Evolutionary conservation across 2,113 vertebrate species (phyloP), one percentile per base, ranked within the genome.

Genomic region (Gavialis gangeticus): DNA sequence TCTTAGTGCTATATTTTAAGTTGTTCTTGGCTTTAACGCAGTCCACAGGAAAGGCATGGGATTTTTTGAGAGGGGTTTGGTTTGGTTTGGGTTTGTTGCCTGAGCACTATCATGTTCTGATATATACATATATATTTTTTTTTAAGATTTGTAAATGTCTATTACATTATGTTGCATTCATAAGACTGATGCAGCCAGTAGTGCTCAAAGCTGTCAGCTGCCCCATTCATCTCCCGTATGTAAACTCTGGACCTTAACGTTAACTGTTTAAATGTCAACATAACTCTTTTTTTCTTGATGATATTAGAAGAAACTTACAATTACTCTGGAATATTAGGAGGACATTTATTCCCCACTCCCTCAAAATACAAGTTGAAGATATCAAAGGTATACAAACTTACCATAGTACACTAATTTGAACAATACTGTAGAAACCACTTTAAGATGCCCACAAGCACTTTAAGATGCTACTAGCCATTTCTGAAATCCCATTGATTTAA

Each of bases 1-100:
- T 81, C 1, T 0, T 55, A 71, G 18, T 0, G 0, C 22, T 0
- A 0, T 79, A 4, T 62, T 87, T 79, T 87, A 17, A 22, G 62
- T 89, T 66, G 2, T 71, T 88, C 37, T 59, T 13, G 46, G 37
- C 46, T 66, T 75, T 60, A 17, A 22, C 85, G 7, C 46, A 46
- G 46, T 46, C 46, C 46, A 46, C 46, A 46, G 46, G 46, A 9
- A 46, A 46, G 46, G 6, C 46, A 46, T 46, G 46, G 46, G 9
- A 46, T 46, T 46, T 46, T 46, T 46, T 46, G 46, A 46, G 46
- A 46, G 37, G 6, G 37, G 37, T 46, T 46, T 46, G 46, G 46
- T 46, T 46, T 46, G 46, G 46, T 46, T 46, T 46, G 46, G 46
- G 8, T 46, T 46, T 46, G 46, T 46, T 46, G 46, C 46, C 46